Evolutionary conservation across 2,888 invertebrate species (phyloP), one percentile per base, ranked within the genome.

Genomic region (Xiphydria camelus): DNA sequence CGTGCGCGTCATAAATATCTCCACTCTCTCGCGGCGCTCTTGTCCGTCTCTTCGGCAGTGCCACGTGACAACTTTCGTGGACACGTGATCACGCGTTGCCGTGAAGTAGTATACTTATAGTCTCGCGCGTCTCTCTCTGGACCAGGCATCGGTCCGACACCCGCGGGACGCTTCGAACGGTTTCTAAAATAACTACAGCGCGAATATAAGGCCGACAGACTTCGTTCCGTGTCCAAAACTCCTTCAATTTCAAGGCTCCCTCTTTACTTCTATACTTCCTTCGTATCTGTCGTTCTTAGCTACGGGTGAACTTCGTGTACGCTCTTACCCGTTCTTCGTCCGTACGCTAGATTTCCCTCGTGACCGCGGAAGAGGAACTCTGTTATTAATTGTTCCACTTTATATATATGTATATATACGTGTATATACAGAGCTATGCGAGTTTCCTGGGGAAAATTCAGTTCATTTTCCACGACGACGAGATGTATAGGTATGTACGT

Each of bases 331-430:
- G 15, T 40, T 21, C 20, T 9, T 21, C 41, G 25, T 34, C 38
- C 29, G 18, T 15, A 12, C 29, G 29, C 36, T 14, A 46, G 37
- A 46, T 46, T 46, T 46, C 37, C 45, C 45, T n/a, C 12, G 45
- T 18, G 45, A 23, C 20, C 42, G 26, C 26, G 25, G 19, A 35
- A n/a, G 29, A 34, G 19, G 33, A 25, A 22, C 42, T 26, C 9
- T 7, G 35, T 26, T 35, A 42, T 42, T 35, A 42, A 42, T 42
- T 35, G 35, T 18, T 14, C 12, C 2, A 12, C 14, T 6, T 3
- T 34, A 9, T n/a, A 34, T 29, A 6, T 15, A 29, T 4, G 29
- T 4, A 3, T 5, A 14, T 15, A 14, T 29, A 6, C 9, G 12
- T 12, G 15, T 29, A 29, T 12, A 12, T 4, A 1, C 15, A 10